These are phyloP conservation scores for Ectemnius cavifrons DNA, from an alignment of 2,888 invertebrate genomes.

Conservation along the genomic window DNA sequence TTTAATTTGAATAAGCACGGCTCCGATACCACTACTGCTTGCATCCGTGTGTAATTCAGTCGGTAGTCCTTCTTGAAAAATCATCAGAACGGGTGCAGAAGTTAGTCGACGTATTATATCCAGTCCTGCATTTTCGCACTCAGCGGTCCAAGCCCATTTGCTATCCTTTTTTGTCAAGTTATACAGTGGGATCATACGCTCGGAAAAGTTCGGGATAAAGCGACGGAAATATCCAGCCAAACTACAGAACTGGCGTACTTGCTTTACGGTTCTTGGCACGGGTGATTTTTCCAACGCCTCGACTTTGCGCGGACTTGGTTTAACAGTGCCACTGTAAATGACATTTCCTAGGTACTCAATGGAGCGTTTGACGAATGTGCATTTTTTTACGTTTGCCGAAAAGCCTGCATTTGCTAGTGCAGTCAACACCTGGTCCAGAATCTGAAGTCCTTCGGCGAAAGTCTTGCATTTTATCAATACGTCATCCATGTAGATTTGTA, in stretches of 20 bases:
- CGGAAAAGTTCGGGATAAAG: neutral
- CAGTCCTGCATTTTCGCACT: neutral
- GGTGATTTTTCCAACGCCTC: neutral
- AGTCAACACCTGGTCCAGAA: neutral
- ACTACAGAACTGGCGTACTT: neutral
- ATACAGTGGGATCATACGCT: neutral
- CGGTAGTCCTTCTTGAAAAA: neutral
- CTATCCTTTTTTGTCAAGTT: neutral
- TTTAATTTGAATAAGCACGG: neutral
- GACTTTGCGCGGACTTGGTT: neutral
- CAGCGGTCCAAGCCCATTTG: neutral
- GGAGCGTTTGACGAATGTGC: neutral
- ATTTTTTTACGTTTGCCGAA: neutral
- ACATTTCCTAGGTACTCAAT: neutral
- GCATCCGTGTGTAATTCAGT: conserved; percentile 13
- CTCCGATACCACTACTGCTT: neutral
- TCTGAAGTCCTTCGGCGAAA: neutral
- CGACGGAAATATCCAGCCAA: neutral
- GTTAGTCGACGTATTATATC: neutral
- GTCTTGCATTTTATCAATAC: neutral
- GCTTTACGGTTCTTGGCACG: neutral
- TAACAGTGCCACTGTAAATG: neutral
- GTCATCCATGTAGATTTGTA: neutral
- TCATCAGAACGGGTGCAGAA: neutral
- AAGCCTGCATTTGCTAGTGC: neutral